phyloP scores from a whole-genome alignment of 2,888 invertebrate species.

The Synanthedon formicaeformis region DNA sequence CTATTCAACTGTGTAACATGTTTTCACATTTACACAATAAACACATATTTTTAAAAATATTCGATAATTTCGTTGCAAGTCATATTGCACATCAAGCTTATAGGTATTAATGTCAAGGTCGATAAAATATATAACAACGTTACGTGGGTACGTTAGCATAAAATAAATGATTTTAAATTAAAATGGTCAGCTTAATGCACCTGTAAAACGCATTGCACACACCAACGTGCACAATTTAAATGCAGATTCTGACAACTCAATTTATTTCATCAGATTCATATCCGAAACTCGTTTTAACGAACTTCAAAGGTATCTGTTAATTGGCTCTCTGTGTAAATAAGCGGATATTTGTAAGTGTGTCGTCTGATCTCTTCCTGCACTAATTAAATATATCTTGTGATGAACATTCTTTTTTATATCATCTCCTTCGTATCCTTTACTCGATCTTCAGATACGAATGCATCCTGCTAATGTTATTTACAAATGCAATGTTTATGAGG shows the following conservation, averaged over 20 bases:
- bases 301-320: constrained; percentile 60
- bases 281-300: constrained; percentile 45
- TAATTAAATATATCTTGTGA: too few species aligned
- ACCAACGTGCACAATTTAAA: constrained; percentile 12
- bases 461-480: too few species aligned
- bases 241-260: constrained; percentile 40
- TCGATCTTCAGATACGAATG: too few species aligned
- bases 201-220: constrained; percentile 29
- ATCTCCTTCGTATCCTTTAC: neutral
- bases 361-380: neutral
- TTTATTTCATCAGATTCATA: constrained; percentile 54
- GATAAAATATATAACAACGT: neutral
- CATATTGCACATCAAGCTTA: neutral
- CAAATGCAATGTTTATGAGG: too few species aligned
- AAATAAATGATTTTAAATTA: constrained; percentile 18
- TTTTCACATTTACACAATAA: too few species aligned
- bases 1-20: too few species aligned
- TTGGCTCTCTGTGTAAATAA: constrained; percentile 36
- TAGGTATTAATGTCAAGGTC: neutral
- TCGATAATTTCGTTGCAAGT: too few species aligned
- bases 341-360: constrained; percentile 16
- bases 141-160: neutral
- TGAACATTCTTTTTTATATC: neutral
- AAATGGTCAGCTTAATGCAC: constrained; percentile 37
- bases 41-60: too few species aligned